phyloP scores from a whole-genome alignment of 2,113 vertebrate genomes.

The Axis porcinus region DNA sequence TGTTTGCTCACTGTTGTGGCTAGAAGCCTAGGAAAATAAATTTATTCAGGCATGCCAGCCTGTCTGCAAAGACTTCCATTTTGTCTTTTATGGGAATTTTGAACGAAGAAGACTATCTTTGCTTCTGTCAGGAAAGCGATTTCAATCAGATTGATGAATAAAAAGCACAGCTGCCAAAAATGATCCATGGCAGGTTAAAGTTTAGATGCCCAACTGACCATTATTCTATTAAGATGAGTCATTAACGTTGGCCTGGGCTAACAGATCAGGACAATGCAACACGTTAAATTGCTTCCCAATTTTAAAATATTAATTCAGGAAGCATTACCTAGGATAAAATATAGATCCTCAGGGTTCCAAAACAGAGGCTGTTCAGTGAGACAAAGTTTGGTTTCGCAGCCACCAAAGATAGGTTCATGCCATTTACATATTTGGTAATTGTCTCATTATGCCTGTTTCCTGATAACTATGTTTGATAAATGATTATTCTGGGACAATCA shows the following conservation, averaged over 20 bases:
- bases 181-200: slow-evolving; percentile 56
- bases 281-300: slow-evolving; percentile 21
- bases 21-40: slow-evolving; percentile 64
- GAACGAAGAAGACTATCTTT: slow-evolving; percentile 72
- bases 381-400: not conserved
- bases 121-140: slow-evolving; percentile 67
- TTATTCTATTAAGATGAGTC: slow-evolving; percentile 76
- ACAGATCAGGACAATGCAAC: slow-evolving; percentile 26
- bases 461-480: not conserved
- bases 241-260: slow-evolving; percentile 48
- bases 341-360: not conserved
- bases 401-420: not conserved
- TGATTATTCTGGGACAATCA: not conserved
- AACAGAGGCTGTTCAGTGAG: not conserved
- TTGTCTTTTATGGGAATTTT: slow-evolving; percentile 77
- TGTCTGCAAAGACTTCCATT: slow-evolving; percentile 72
- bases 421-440: not conserved
- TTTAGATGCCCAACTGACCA: slow-evolving; percentile 62
- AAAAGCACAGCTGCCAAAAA: slow-evolving; percentile 73
- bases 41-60: slow-evolving; percentile 50
- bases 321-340: slow-evolving; percentile 29
- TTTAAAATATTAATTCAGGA: slow-evolving; percentile 27
- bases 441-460: not conserved
- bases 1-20: slow-evolving; percentile 67
- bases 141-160: slow-evolving; percentile 70